Evolutionary conservation across 2,113 vertebrate species (phyloP).

Genomic region (Falco punctatus): DNA sequence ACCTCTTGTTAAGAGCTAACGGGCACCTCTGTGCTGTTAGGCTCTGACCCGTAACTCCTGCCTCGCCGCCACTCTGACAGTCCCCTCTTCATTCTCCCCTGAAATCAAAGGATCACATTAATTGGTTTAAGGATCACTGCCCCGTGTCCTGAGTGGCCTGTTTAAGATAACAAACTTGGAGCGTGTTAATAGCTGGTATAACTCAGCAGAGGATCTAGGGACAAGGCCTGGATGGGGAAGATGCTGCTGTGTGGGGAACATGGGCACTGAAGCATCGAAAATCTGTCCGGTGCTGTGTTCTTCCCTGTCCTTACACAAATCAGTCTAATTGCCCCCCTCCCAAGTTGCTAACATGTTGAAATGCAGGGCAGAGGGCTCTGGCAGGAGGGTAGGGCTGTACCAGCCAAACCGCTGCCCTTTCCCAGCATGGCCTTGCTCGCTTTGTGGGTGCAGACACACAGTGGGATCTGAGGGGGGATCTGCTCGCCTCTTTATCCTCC

Average conservation of each 20-base stretch:
- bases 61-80: slow-evolving; percentile 29
- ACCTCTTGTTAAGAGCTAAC: slow-evolving; percentile 2
- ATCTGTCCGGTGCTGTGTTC: neutral
- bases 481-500: neutral
- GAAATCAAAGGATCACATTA: slow-evolving; percentile 59
- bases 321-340: neutral
- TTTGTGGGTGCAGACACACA: neutral
- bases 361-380: neutral
- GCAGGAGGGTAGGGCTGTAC: neutral
- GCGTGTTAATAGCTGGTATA: slow-evolving; percentile 28
- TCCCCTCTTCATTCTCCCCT: slow-evolving; percentile 53
- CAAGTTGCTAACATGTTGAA: neutral
- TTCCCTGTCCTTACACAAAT: neutral
- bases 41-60: slow-evolving; percentile 61
- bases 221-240: neutral
- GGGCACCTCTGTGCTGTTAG: slow-evolving; percentile 23
- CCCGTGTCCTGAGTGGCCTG: slow-evolving; percentile 48
- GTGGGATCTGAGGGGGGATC: neutral
- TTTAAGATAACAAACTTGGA: slow-evolving; percentile 60
- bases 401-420: neutral
- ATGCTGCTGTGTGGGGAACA: neutral
- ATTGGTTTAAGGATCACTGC: slow-evolving; percentile 68
- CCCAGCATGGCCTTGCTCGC: rapidly evolving
- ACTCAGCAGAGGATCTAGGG: neutral
- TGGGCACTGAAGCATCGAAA: neutral